Base-by-base conservation (phyloP, 2,888 invertebrate genomes). In the Frankliniella fusca region DNA sequence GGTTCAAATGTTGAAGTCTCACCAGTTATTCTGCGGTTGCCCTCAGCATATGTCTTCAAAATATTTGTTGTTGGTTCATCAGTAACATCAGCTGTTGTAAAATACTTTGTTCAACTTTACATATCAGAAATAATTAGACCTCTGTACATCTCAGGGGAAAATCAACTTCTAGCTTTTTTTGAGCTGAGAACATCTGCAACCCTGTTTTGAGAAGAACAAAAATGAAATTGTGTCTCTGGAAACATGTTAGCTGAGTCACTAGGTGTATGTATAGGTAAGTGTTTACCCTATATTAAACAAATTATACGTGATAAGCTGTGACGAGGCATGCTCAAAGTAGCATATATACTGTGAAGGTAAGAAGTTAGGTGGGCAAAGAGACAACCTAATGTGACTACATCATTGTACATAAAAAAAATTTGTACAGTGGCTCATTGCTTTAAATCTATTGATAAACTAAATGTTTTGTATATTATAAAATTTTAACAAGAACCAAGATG, bases 401-500 rank as follows among this genome's bases (percentile, higher is more conserved):
- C 70, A 23, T 27, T 76, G 70, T 76, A 76, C 23, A 27, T 76
- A 76, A 23, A 27, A 7, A 27, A 10, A 27, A 70, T 20, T 76
- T 76, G 27, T 76, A 76, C 9, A 76, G 70, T 27, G 27, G 27
- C 23, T 76, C 70, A 23, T 76, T 76, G 70, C 70, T 76, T 76
- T 27, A 76, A 76, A 27, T 76, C 23, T 27, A 76, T 27, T 76
- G 70, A 76, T 70, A 27, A 27, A 76, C 12, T 20, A 76, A 76
- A 76, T 12, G 70, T 27, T 27, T 76, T 76, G 70, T 76, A 76
- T 12, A 76, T 76, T 27, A 27, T 76, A 27, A 27, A 76, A 76
- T 76, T 76, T 76, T 76, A 27, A 76, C 70, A 76, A 76, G 70
- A 76, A 76, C 70, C 70, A 76, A 76, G 23, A 76, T 27, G 70